Evolutionary conservation across 2,888 invertebrate species (phyloP), one percentile per base, ranked within the genome.

Genomic region (Cantharis nigra): DNA sequence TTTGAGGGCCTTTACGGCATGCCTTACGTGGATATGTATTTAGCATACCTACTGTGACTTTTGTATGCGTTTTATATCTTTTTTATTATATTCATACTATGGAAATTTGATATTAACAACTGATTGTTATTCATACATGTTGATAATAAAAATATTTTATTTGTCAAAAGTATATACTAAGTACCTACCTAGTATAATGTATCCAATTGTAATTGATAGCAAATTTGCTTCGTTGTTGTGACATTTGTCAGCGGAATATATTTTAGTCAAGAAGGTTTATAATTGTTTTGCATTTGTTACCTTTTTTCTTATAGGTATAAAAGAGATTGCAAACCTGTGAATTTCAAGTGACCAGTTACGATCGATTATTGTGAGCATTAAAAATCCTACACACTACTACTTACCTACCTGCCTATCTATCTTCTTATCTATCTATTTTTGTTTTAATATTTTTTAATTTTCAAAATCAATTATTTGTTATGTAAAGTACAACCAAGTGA

Each of bases 341-440:
- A 26, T 20, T 67, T 23, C 65, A 67, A 67, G 65, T 23, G 26
- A 14, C 20, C 64, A 64, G 84, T 85, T 87, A 86, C 87, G 86
- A 86, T 86, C 87, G 86, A 86, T 86, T 85, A 87, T 85, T 87
- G 88, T 88, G 87, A 88, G 88, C 87, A 87, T 88, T 87, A 87
- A 87, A 87, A 16, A 71, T 63, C 69, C 63, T 63, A 70, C 23
- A 71, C 71, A 69, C 33, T 63, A 26, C 62, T 23, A 49, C 69
- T 20, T 26, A 26, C 26, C 26, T 26, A 26, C 49, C 7, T 49
- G n/a, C n/a, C 49, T 49, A 5, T 5, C n/a, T 1, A 49, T 9
- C n/a, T 49, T 7, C 0, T n/a, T 49, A 49, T n/a, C 49, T n/a
- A 49, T 49, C 49, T 49, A 49, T 7, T 49, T 49, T 49, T 49